Base-by-base conservation (phyloP, 2,113 vertebrate species). In the Phycodurus eques region DNA sequence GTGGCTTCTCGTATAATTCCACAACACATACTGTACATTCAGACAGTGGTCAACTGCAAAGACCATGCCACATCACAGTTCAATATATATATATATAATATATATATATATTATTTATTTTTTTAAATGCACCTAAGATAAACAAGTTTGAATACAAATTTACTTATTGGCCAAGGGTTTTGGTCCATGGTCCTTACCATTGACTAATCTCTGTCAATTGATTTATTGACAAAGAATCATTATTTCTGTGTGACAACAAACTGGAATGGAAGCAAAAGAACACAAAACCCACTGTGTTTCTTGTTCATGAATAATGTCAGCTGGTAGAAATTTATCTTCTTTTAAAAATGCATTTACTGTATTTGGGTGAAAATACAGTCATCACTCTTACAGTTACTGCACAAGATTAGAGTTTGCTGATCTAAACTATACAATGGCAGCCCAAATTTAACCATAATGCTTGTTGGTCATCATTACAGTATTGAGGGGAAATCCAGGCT, bases 321-420 rank as follows among this genome's bases (percentile, higher is more conserved):
- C 13, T 10, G 14, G 13, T 51, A 17, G 13, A 15, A 13, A 15
- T 51, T 51, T 17, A 14, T 51, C 49, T 17, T 51, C 14, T 51
- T 39, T 27, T 27, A 27, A 39, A 39, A 39, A 51, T 51, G 17
- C 1, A 51, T 27, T 27, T 27, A 27, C n/a, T n/a, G n/a, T 14
- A 51, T 20, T 20, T 39, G 35, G 35, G 3, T 39, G 4, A 39
- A 54, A 4, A 5, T 17, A 27, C 27, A 51, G 49, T 13, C 1
- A 51, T 67, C 75, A 78, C 73, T 70, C 67, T 27, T 27, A 49
- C 1, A 20, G 46, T 17, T 44, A 33, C 73, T 15, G 13, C 3
- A 20, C 51, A 54, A 20, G 51, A 67, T 77, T 61, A 59, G 68
- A 79, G 76, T 77, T 73, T 80, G 70, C 12, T 60, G 57, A 15